Percentiles rank a stretch among this genome's conserved stretches.
These are phyloP conservation scores for Rapana venosa DNA, from an alignment of 2,888 invertebrate genomes.

Conservation along the genomic window DNA sequence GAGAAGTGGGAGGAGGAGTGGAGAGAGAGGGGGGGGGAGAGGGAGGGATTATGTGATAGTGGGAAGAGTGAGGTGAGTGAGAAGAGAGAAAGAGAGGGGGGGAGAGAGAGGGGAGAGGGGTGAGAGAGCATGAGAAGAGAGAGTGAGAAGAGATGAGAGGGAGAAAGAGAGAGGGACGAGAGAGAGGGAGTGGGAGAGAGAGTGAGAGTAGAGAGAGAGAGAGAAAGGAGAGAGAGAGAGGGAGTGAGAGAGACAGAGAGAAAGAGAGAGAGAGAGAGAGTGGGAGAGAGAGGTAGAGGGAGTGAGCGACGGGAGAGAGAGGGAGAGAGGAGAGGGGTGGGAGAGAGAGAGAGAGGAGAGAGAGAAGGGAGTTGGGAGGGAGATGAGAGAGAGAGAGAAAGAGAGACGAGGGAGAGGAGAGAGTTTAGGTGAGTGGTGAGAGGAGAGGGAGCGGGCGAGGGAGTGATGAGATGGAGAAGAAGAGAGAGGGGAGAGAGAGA, in stretches of 20 bases:
- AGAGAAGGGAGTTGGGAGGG: too few species aligned
- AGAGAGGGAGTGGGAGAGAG: too few species aligned
- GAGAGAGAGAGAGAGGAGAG: too few species aligned
- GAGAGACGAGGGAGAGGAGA: background rate
- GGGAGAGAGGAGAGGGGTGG: too few species aligned
- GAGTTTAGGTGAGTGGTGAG: background rate
- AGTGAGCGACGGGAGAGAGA: too few species aligned
- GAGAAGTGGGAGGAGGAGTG: background rate
- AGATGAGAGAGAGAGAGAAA: too few species aligned
- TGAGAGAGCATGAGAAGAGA: background rate
- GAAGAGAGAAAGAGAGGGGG: background rate
- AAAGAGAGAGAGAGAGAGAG: too few species aligned
- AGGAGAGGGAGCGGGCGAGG: background rate
- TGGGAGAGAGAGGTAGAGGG: too few species aligned
- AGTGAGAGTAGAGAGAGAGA: background rate
- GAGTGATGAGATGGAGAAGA: too few species aligned
- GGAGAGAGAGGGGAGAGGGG: background rate
- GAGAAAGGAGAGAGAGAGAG: too few species aligned
- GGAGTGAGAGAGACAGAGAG: too few species aligned
- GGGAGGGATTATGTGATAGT: background rate
- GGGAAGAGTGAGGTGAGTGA: background rate
- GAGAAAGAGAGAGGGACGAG: background rate
- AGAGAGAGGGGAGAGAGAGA: background rate
- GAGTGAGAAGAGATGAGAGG: background rate
- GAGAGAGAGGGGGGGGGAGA: background rate